Evolutionary conservation across 2,888 invertebrate genomes (phyloP), one percentile per base, ranked within the genome.

Genomic region (Thera obeliscata): DNA sequence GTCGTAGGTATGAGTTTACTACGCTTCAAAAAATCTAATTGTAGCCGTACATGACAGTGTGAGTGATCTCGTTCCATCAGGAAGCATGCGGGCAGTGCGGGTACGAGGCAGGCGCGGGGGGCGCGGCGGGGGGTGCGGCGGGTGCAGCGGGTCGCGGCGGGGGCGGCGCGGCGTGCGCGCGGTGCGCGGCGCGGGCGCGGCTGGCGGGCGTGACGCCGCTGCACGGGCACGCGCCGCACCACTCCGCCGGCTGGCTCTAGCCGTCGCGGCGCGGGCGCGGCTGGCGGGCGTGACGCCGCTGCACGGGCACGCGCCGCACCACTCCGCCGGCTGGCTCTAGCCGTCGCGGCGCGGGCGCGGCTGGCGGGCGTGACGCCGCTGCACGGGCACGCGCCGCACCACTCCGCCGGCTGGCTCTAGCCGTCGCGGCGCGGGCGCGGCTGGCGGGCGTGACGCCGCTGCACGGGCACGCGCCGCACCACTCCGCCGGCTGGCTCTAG

Each of bases 131-230:
- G 69, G 56, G 5, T 70, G 36, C 3, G 54, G 46, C 12, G 71
- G 70, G 76, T 74, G 71, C 65, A 66, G 61, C 64, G 67, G 62
- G 22, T 22, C 43, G 73, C 43, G 64, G 71, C 57, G 43, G 71
- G 52, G 68, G 72, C 64, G 56, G 76, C 57, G 70, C 56, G 69
- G 70, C 82, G 75, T 88, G 90, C 87, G 95, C 95, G 68, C 95
- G 95, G 74, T 94, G 95, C 80, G 94, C 94, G 77, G 94, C 94
- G 80, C 88, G 95, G 78, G 95, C 95, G 75, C 95, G 95, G 83
- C 92, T 96, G 78, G 95, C 96, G 12, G 96, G 96, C 73, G 95
- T 96, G 73, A 96, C 96, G 83, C 96, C 96, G 76, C 94, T 96
- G 78, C 95, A 96, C 87, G 96, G 96, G 1, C 96, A 96, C 89